These are phyloP conservation scores for Apomyelois bistriatella DNA, from an alignment of 2,888 invertebrate species.

Conservation along the genomic window DNA sequence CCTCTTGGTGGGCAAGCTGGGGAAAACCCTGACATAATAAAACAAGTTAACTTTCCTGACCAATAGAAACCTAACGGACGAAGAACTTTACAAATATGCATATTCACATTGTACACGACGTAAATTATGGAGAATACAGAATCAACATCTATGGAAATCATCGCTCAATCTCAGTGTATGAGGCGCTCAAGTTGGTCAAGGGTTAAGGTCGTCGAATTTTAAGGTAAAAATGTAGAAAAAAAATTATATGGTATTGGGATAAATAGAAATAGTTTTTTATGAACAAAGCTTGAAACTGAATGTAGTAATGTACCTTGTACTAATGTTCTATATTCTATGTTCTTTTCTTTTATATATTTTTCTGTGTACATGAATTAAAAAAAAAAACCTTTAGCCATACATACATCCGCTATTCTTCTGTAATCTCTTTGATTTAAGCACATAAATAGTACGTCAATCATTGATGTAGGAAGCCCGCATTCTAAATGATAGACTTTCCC, in stretches of 20 bases:
- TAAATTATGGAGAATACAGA: slow-evolving; percentile 6
- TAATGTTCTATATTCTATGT: too few species aligned
- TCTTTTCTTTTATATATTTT: too few species aligned
- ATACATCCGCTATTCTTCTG: background rate
- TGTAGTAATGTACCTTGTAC: too few species aligned
- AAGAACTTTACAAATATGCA: background rate
- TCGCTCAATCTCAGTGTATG: too few species aligned
- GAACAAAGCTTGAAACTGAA: too few species aligned
- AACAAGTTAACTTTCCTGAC: slow-evolving; percentile 10
- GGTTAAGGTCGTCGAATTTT: too few species aligned
- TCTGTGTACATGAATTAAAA: too few species aligned
- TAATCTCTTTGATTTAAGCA: slow-evolving; percentile 9
- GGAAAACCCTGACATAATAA: slow-evolving; percentile 7
- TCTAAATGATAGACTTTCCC: slow-evolving; percentile 52
- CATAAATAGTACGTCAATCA: slow-evolving; percentile 33
- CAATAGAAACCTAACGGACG: background rate
- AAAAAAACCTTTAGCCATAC: too few species aligned
- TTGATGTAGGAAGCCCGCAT: slow-evolving; percentile 28
- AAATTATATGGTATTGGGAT: too few species aligned
- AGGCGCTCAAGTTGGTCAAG: too few species aligned
- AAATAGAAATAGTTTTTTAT: too few species aligned
- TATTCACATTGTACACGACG: background rate
- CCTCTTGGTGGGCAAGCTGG: background rate
- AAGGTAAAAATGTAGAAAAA: too few species aligned
- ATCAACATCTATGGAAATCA: background rate